Base-by-base conservation (phyloP, 1,140 invertebrate genomes). In the Leucophenga varia region DNA sequence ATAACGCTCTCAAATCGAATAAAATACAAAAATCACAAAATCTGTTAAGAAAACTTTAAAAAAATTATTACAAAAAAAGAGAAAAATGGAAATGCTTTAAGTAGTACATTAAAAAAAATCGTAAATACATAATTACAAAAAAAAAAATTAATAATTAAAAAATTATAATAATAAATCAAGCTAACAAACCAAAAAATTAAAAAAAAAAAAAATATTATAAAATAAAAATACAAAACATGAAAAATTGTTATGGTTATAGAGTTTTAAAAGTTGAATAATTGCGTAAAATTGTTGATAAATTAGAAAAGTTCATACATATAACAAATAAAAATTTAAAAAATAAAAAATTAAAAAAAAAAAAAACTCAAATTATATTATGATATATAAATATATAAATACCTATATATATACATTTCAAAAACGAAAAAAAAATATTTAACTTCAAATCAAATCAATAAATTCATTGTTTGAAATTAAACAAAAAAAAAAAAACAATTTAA, bases 201-300 rank as follows among this genome's bases (percentile, higher is more conserved):
- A n/a, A n/a, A n/a, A n/a, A n/a, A n/a, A n/a, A n/a, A 61, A n/a
- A n/a, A n/a, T n/a, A n/a, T n/a, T n/a, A n/a, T n/a, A n/a, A n/a
- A n/a, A n/a, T n/a, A n/a, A n/a, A n/a, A n/a, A n/a, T n/a, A n/a
- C n/a, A 51, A 61, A 56, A 56, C 54, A 61, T 63, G 48, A 57
- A 49, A 67, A 67, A 67, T 67, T 67, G 63, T 67, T 67, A 67
- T 67, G 63, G 63, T 67, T 67, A 67, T 67, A 67, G 63, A 67
- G 67, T 67, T 67, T 67, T 67, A 67, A 67, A 67, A 67, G 63
- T 67, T 67, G 63, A 67, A 67, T 67, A 67, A 67, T 67, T 67
- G 59, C 59, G 54, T 67, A 67, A 65, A 67, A 63, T 67, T 67
- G 63, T 67, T 67, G 64, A 67, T 49, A 67, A 61, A 67, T 63